Conservation (phyloP, 2,113 vertebrate genomes). For the Siphamia tubifer region DNA sequence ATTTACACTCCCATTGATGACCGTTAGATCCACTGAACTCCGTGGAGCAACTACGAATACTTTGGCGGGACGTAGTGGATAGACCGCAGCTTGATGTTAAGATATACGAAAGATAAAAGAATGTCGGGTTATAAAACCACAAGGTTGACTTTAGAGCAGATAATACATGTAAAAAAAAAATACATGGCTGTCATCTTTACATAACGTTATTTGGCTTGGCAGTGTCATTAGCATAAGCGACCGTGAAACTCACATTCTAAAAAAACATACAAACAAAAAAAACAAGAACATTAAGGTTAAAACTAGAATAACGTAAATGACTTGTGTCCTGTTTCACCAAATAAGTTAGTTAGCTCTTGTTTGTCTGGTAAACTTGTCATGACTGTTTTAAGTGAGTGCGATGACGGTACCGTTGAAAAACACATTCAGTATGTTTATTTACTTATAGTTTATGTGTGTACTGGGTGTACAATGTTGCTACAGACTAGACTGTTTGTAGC, state of each 20-base stretch:
- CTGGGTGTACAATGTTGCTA: background rate
- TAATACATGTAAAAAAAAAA: background rate
- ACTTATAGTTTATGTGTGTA: conserved; percentile 9
- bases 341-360: conserved; percentile 25
- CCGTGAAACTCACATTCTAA: background rate
- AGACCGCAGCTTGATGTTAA: conserved; percentile 8
- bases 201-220: conserved; percentile 21
- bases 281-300: background rate
- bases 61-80: conserved; percentile 47
- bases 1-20: background rate
- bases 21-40: background rate
- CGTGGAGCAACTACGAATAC: conserved; percentile 60
- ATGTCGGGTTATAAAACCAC: no score
- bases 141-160: background rate
- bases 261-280: background rate
- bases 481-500: conserved; percentile 7
- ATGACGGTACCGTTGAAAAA: conserved; percentile 61
- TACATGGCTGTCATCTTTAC: background rate
- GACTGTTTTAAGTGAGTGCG: conserved; percentile 57
- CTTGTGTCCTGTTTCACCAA: background rate
- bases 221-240: background rate
- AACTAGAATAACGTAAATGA: background rate
- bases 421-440: conserved; percentile 9
- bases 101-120: no score
- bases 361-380: conserved; percentile 59